Conservation (phyloP, 2,797 vertebrate species). For the Bradypodion pumilum region DNA sequence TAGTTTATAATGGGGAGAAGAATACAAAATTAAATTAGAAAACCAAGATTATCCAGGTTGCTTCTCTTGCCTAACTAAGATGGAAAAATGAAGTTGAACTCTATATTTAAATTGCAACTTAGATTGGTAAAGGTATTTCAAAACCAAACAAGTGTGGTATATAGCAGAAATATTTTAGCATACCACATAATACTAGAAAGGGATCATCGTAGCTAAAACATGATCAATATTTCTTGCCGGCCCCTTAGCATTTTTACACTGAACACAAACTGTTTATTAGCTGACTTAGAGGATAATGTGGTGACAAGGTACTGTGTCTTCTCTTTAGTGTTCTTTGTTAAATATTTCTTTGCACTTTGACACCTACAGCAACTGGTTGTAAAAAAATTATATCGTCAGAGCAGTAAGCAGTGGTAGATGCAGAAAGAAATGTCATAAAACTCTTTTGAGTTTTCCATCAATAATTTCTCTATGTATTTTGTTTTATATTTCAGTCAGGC, state of each 20-base stretch:
- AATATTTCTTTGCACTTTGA: conserved; percentile 2
- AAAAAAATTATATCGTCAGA: neutral
- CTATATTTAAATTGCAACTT: no score
- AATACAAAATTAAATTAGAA: neutral
- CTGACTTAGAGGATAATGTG: neutral
- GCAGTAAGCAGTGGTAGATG: neutral
- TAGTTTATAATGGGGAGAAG: neutral
- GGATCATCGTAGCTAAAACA: neutral
- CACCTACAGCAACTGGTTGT: neutral
- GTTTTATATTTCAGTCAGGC: no score
- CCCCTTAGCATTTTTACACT: neutral
- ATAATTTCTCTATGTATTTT: no score
- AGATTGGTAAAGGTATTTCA: neutral
- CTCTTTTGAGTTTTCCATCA: neutral
- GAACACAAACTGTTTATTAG: neutral
- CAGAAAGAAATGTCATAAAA: neutral
- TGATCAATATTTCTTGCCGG: neutral
- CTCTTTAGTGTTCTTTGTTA: neutral
- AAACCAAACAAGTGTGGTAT: neutral
- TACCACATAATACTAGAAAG: neutral
- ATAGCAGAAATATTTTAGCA: neutral
- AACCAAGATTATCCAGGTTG: neutral
- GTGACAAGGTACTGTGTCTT: neutral
- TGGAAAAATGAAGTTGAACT: neutral
- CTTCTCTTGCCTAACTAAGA: neutral